Percentiles rank a stretch among this genome's conserved stretches.
Conservation (phyloP, 2,888 invertebrate genomes). For the Drosophila nigricruria region DNA sequence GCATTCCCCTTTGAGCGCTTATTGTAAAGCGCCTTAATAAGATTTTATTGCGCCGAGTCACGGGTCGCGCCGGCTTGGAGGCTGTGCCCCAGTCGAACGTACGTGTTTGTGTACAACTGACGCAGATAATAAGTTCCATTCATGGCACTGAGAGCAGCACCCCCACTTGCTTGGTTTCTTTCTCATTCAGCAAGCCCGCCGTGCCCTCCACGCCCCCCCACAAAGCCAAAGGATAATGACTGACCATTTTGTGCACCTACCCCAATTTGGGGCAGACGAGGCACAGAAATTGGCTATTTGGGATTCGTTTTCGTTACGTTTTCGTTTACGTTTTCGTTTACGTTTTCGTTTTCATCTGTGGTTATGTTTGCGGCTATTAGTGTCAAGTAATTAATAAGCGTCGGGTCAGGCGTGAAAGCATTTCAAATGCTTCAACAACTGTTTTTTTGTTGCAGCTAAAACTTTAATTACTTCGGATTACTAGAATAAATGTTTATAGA, state of each 20-base stretch:
- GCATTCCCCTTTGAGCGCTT: conserved; percentile 58
- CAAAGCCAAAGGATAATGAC: conserved; percentile 46
- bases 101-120: conserved; percentile 75
- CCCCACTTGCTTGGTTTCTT: conserved; percentile 23
- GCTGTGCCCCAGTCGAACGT: conserved; percentile 22
- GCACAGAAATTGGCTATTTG: conserved; percentile 45
- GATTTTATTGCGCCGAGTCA: conserved; percentile 81
- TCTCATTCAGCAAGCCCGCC: conserved; percentile 24
- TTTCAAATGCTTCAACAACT: conserved; percentile 18
- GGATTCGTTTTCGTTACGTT: conserved; percentile 19
- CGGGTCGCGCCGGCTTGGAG: conserved; percentile 43
- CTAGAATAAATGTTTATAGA: conserved; percentile 1
- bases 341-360: conserved; percentile 28
- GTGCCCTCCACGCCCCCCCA: background rate
- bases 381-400: conserved; percentile 58
- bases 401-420: conserved; percentile 25
- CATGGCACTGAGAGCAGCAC: conserved; percentile 20
- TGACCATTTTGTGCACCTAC: conserved; percentile 43
- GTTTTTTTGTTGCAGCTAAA: conserved; percentile 17
- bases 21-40: conserved; percentile 77
- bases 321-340: background rate
- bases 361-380: conserved; percentile 59
- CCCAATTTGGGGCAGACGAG: conserved; percentile 20
- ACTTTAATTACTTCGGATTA: conserved; percentile 22
- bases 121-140: conserved; percentile 77